Conservation (phyloP, 2,888 invertebrate genomes). For the Mythimna pallens region DNA sequence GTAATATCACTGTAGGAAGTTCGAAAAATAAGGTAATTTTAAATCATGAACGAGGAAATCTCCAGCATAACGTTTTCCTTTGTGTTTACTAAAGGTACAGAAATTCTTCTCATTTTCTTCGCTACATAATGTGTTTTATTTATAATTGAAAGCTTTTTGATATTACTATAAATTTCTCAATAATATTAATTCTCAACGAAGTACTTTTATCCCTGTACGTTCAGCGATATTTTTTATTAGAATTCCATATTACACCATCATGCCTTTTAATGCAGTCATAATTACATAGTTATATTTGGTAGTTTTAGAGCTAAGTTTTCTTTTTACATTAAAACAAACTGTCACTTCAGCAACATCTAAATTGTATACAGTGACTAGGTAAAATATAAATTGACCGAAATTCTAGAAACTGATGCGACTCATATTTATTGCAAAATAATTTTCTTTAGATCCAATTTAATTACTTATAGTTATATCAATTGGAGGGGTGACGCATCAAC, state of each 20-base stretch:
- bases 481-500: constrained; percentile 46
- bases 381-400: constrained; percentile 50
- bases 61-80: constrained; percentile 1
- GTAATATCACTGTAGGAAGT: constrained; percentile 10
- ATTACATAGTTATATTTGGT: constrained; percentile 13
- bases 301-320: constrained; percentile 4
- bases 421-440: constrained; percentile 3
- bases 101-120: constrained; percentile 4
- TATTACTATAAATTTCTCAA: constrained; percentile 10
- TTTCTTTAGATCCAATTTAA: constrained; percentile 20
- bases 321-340: constrained; percentile 41
- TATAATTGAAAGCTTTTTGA: neutral
- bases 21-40: constrained; percentile 24
- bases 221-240: constrained; percentile 45
- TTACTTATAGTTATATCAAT: constrained; percentile 9
- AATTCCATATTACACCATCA: neutral
- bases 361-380: constrained; percentile 64
- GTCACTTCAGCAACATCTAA: constrained; percentile 40
- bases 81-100: neutral
- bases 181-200: constrained; percentile 6
- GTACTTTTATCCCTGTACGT: constrained; percentile 60
- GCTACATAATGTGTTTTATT: constrained; percentile 12
- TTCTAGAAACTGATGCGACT: constrained; percentile 55
- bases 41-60: neutral
- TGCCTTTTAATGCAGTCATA: neutral